Conservation (phyloP, 1,140 invertebrate species). For the Asbolus verrucosus region DNA sequence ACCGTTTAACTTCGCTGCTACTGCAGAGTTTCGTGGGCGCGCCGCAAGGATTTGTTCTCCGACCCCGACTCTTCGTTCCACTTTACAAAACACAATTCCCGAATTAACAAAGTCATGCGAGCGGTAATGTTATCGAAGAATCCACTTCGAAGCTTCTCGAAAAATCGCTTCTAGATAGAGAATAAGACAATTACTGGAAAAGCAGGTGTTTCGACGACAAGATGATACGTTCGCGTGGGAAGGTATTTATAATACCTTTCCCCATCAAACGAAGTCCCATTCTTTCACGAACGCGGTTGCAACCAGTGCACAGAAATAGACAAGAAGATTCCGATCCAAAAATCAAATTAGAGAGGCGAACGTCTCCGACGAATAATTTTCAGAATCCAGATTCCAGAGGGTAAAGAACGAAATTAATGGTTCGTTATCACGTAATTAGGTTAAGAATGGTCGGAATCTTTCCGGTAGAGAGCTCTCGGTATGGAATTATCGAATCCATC, state of each 20-base stretch:
- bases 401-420: background rate
- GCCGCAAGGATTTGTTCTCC: too few relatives aligned
- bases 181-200: constrained; percentile 30
- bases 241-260: too few relatives aligned
- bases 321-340: too few relatives aligned
- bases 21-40: too few relatives aligned
- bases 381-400: background rate
- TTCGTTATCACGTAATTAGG: constrained; percentile 1
- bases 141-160: constrained; percentile 24
- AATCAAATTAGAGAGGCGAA: too few relatives aligned
- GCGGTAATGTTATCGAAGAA: constrained; percentile 24
- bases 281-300: background rate
- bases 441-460: constrained; percentile 13
- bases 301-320: background rate
- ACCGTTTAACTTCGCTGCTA: too few relatives aligned
- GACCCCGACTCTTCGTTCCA: too few relatives aligned
- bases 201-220: constrained; percentile 23
- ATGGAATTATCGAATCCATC: constrained; percentile 7
- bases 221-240: constrained; percentile 18
- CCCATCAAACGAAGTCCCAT: too few relatives aligned
- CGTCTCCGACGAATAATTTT: background rate
- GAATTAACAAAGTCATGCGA: too few relatives aligned
- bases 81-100: too few relatives aligned
- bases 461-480: constrained; percentile 18
- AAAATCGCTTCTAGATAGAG: constrained; percentile 24